A percentile compares a stretch with the other conserved stretches of the same genome.
Conservation (phyloP, 2,888 invertebrate genomes). For the Cryptocheilus praepositus region DNA sequence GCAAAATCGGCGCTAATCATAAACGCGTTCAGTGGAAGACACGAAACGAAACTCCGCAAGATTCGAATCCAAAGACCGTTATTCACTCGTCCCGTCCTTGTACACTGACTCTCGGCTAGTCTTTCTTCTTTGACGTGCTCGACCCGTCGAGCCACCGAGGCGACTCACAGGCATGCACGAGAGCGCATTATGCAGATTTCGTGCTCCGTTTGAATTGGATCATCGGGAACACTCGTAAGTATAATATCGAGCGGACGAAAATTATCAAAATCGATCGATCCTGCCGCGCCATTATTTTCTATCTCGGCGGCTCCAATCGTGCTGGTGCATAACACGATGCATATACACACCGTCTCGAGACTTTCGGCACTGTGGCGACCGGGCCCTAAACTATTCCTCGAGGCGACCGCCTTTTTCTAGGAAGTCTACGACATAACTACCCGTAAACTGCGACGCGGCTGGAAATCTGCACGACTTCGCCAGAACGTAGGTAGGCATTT, state of each 20-base stretch:
- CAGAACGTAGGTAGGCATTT: no score
- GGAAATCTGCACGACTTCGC: conserved; percentile 26
- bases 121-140: neutral
- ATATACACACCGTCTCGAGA: neutral
- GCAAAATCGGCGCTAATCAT: no score
- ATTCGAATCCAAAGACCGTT: neutral
- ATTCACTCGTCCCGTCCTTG: no score
- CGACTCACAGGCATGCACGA: conserved; percentile 11
- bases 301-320: conserved; percentile 19
- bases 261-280: conserved; percentile 58
- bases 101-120: neutral
- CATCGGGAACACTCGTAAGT: conserved; percentile 47
- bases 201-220: conserved; percentile 40
- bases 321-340: conserved; percentile 28
- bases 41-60: neutral
- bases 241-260: conserved; percentile 51
- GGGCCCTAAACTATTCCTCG: conserved; percentile 47
- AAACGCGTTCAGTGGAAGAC: no score
- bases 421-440: conserved; percentile 46
- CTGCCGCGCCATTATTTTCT: conserved; percentile 44
- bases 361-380: conserved; percentile 7
- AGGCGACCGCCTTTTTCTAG: conserved; percentile 50
- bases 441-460: conserved; percentile 26
- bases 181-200: conserved; percentile 54
- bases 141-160: conserved; percentile 4